Evolutionary conservation across 2,113 vertebrate species (phyloP).

Genomic region (Channa argus): DNA sequence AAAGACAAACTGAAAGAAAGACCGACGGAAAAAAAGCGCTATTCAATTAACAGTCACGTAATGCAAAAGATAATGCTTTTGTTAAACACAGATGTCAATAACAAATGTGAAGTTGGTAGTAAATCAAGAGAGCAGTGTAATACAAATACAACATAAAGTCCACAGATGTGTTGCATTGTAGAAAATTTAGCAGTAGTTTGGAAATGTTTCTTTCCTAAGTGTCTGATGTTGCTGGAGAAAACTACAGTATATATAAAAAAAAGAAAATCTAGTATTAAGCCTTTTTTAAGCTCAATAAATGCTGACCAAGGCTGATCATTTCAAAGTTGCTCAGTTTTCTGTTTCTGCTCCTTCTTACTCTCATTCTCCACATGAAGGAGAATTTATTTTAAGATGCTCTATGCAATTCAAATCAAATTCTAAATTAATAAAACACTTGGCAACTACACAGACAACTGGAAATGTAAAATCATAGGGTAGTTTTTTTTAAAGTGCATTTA

Average conservation of each 20-base stretch:
- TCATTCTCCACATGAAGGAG: background rate
- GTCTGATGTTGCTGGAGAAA: background rate
- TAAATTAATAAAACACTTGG: background rate
- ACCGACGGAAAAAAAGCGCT: constrained; percentile 20
- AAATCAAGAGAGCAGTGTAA: background rate
- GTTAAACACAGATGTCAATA: background rate
- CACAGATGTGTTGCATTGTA: too few relatives aligned
- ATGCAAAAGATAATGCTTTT: constrained; percentile 36
- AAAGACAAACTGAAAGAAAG: constrained; percentile 27
- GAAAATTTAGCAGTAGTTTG: background rate
- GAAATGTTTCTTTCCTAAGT: background rate
- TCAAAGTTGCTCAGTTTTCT: background rate
- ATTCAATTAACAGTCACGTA: constrained; percentile 51
- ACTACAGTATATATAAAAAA: too few relatives aligned
- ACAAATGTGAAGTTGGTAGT: background rate
- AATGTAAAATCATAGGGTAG: too few relatives aligned
- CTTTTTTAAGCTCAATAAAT: background rate
- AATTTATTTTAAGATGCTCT: too few relatives aligned
- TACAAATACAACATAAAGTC: background rate
- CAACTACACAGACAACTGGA: background rate
- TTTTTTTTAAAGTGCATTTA: background rate
- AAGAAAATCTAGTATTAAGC: too few relatives aligned
- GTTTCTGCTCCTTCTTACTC: background rate
- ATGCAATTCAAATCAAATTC: too few relatives aligned
- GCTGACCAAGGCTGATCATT: background rate